Base-by-base conservation (phyloP, 1,140 invertebrate species). In the Cotesia vestalis region DNA sequence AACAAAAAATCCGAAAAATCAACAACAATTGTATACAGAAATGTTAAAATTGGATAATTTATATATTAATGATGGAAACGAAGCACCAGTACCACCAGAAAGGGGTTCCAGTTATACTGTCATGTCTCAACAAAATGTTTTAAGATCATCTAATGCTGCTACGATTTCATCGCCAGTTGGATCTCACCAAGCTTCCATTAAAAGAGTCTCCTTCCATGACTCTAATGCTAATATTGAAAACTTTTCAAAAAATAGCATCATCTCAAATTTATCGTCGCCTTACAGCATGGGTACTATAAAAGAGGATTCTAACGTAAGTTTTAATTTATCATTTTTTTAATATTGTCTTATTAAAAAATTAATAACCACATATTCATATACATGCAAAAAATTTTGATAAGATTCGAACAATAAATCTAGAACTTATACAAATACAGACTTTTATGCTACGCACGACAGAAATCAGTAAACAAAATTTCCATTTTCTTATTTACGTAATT, bases 291-390 rank as follows among this genome's bases (percentile, higher is more conserved):
- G 92, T 71, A 90, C 88, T 53, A 90, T 92, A 55, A 86, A 92
- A 78, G 93, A 95, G 86, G 94, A 95, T 88, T 91, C 92, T 55
- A 94, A 94, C 83, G 94, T 95, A 88, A 91, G 92, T 82, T 66
- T 20, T 55, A 61, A 11, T 53, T 36, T 14, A 12, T n/a, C 59
- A 12, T 9, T 71, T 67, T 60, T 72, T 59, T 59, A 63, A 17
- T 34, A 61, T 17, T 36, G 66, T 2, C 61, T 51, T 35, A 17
- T 40, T 53, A 55, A 55, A 20, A 66, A 62, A 51, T 53, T 14
- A 17, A 59, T 62, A 68, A 70, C 67, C 73, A 72, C 66, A 78
- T 34, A 76, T 20, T 55, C 8, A 55, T 27, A 55, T 6, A 59
- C 27, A n/a, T 12, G n/a, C 9, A 35, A 52, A 51, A 34, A 27